Evolutionary conservation across 2,113 vertebrate species (phyloP), one percentile per base, ranked within the genome.

Genomic region (Chinchilla lanigera): DNA sequence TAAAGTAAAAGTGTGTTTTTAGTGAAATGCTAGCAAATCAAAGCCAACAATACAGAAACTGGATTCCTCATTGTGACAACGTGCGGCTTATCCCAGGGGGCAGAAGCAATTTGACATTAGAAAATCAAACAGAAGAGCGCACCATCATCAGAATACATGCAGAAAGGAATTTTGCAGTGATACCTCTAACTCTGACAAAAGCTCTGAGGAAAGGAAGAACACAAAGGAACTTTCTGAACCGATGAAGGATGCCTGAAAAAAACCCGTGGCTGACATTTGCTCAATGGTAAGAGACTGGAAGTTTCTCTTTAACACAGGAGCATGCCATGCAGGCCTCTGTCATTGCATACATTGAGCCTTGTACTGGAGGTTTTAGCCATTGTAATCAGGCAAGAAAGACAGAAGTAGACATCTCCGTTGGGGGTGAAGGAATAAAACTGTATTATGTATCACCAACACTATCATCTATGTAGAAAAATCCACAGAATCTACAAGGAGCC

Each of bases 321-420:
- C 2, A 88, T 73, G 33, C 10, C 7, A 93, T 44, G 24, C 10
- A 63, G 56, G 26, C 26, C n/a, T 81, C 28, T 84, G 2, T 33
- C 35, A 87, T 5, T n/a, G 52, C n/a, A 84, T 82, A 67, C 41
- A 0, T 47, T 92, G 30, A 90, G 11, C 24, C 50, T 65, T 58
- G 14, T 69, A 35, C 50, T 94, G 20, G 50, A 89, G 28, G 54
- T 52, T 77, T 12, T n/a, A 89, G 20, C 26, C 28, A 54, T 22
- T 77, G 58, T 52, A 89, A 65, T 93, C 69, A 93, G 44, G 33
- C 52, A 95, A 38, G 60, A 94, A 94, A 92, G 73, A 35, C 10
- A 83, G 87, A 80, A 75, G 56, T 28, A 94, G 54, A 30, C 4
- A 61, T 9, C 4, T 14, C 38, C 75, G 35, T 33, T 65, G 16